Base-by-base conservation (phyloP, 2,888 invertebrate species). In the Holacanthella duospinosa region DNA sequence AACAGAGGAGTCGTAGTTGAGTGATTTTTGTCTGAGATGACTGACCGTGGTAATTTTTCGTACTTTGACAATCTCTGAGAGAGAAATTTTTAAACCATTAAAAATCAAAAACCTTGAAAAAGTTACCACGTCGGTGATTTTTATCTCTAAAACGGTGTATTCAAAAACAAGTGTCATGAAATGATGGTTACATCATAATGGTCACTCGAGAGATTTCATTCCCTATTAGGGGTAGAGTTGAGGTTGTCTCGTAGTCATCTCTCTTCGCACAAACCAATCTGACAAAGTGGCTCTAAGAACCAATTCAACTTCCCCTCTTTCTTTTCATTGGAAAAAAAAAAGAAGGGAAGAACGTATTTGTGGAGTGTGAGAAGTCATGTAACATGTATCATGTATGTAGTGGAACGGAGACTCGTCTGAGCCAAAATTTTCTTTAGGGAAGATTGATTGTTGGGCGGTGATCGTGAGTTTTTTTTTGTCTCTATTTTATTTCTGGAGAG, bases 381-480 rank as follows among this genome's bases (percentile, higher is more conserved):
- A n/a, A n/a, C n/a, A n/a, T n/a, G n/a, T n/a, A n/a, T n/a, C n/a
- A n/a, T n/a, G n/a, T n/a, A n/a, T 21, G 6, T 48, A 48, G 19
- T 9, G 21, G n/a, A 21, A 21, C 21, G 21, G 12, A 21, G 48
- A 48, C 4, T 48, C n/a, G n/a, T n/a, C n/a, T n/a, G n/a, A n/a
- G n/a, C 21, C 12, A 48, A 48, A 48, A 48, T n/a, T 36, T 36
- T 36, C 16, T 36, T 16, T 36, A 21, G 48, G 48, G 54, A 64
- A 66, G 64, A 66, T 64, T 61, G 63, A 67, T 67, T 64, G 59
- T 61, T 64, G 64, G 67, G 67, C 64, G 67, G 67, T 63, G 63
- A 63, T 62, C 57, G 26, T 61, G 28, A 59, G 21, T 48, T n/a
- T 48, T 48, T 48, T 48, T 21, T 48, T 4, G 12, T 4, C 21